Evolutionary conservation across 2,888 invertebrate species (phyloP).

Genomic region (Calameuta idolon): DNA sequence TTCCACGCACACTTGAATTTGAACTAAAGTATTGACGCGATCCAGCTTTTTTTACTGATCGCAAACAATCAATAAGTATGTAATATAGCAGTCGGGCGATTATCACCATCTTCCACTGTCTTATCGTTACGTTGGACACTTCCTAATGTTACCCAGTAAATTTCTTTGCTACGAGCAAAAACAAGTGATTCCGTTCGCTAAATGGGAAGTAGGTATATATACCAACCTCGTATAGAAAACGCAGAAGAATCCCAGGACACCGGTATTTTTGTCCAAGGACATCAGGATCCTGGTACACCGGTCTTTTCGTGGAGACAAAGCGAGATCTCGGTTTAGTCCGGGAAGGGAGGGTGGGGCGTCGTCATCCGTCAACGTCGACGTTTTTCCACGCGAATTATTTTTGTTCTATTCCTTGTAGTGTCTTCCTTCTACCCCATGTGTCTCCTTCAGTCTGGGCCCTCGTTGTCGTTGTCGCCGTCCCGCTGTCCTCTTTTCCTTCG

Average conservation of each 20-base stretch:
- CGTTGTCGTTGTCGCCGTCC: neutral
- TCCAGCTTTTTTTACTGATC: neutral
- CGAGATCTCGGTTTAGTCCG: constrained; percentile 1
- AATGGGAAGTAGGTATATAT: neutral
- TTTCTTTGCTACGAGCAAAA: neutral
- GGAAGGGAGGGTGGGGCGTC: neutral
- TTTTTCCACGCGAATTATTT: constrained; percentile 4
- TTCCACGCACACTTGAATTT: no score
- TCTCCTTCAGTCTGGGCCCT: neutral
- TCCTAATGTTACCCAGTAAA: neutral
- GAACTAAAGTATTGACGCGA: neutral
- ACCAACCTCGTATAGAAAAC: neutral
- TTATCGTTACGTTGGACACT: neutral
- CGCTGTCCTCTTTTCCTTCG: neutral
- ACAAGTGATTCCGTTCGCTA: neutral
- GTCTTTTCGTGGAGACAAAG: constrained; percentile 1
- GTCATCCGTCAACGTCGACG: constrained; percentile 5
- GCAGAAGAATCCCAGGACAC: neutral
- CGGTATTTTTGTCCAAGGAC: neutral
- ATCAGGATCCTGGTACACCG: neutral
- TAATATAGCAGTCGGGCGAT: neutral
- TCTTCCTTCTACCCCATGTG: neutral
- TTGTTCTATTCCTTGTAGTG: neutral
- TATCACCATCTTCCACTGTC: neutral
- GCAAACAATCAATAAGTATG: neutral